Evolutionary conservation across 2,113 vertebrate species (phyloP), one percentile per base, ranked within the genome.

Genomic region (Microcebus murinus): DNA sequence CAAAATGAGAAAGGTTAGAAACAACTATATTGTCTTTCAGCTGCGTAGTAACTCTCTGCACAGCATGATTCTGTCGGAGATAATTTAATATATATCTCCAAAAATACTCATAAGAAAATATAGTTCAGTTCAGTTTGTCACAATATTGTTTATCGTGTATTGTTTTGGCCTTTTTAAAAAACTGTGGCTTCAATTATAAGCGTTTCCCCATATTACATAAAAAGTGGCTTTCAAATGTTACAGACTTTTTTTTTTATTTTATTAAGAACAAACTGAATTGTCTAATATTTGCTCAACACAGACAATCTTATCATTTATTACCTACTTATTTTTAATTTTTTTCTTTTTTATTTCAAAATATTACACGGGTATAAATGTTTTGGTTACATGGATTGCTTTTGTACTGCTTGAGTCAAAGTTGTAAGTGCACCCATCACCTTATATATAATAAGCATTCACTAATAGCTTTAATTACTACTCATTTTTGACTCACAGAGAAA

Each of bases 41-140:
- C 45, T 9, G 1, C 0, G n/a, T 0, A 1, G 11, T 7, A 4
- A 27, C 6, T 27, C 8, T 27, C 48, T 0, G 0, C 27, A 0
- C 27, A 0, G 1, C 12, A 1, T 1, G 0, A 3, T 17, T 68
- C n/a, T 4, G 4, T 10, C n/a, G 0, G 1, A 2, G 0, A 8
- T 8, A 0, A 0, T 31, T 70, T 68, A n/a, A 34, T 15, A 8
- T 4, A 0, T 4, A 7, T 18, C 39, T 55, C 73, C n/a, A 21
- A 12, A 81, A 52, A 17, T 18, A 6, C 67, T 31, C 73, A n/a
- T 6, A 8, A 39, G 27, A 61, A 55, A 55, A 11, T 11, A 1
- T 0, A 48, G 14, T 12, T 61, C 15, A 50, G 9, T 12, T 61
- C 31, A 6, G 21, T 36, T 12, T 6, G 42, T 34, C 45, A 34